phyloP scores from a whole-genome alignment of 2,113 vertebrate genomes.

The Penelope pileata region DNA sequence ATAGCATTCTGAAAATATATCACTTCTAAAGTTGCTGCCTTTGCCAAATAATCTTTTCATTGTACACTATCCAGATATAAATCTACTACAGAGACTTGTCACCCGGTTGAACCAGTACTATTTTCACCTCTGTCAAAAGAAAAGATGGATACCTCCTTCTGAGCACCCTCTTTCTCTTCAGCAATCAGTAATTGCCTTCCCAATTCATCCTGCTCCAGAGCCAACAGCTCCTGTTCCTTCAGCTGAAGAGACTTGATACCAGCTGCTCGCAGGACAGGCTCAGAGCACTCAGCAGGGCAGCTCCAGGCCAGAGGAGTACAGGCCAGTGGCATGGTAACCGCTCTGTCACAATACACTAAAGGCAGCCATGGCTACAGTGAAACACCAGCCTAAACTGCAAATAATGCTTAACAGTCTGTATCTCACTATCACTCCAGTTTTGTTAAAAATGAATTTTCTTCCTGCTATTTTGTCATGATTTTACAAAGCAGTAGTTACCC shows the following conservation, averaged over 20 bases:
- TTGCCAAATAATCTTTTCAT: neutral
- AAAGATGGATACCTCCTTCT: neutral
- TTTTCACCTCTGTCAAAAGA: neutral
- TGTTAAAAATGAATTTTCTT: slow-evolving; percentile 5
- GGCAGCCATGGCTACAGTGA: neutral
- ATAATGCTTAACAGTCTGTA: neutral
- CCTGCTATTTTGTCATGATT: neutral
- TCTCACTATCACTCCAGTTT: neutral
- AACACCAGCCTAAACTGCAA: neutral
- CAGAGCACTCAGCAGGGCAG: neutral
- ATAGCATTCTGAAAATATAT: neutral
- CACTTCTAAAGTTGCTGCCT: neutral
- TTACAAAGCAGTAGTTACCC: neutral
- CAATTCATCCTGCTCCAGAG: neutral
- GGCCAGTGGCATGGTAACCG: neutral
- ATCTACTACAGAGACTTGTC: neutral
- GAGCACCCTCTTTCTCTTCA: neutral
- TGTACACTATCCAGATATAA: neutral
- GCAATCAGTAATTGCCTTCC: neutral
- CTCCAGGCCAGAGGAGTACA: neutral
- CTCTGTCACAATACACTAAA: neutral
- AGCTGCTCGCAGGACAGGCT: neutral
- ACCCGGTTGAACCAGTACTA: neutral
- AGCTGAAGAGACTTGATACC: neutral
- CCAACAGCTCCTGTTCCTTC: neutral